Evolutionary conservation across 2,797 vertebrate species (phyloP), one percentile per base, ranked within the genome.

Genomic region (Rhabdomys pumilio): DNA sequence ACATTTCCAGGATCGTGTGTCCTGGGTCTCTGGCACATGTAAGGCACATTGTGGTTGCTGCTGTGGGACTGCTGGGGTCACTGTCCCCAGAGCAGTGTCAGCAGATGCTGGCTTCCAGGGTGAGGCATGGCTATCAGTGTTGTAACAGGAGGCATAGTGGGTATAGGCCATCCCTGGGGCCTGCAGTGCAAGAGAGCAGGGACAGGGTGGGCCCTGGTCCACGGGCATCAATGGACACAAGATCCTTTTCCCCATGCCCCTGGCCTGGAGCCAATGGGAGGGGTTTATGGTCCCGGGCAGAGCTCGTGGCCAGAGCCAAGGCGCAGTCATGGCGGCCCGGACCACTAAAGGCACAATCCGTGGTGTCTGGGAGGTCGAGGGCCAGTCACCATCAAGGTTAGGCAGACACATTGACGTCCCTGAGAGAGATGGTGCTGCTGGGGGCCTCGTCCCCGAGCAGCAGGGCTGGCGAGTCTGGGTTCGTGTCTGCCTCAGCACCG

Each of bases 401-500:
- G 22, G 99, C 99, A 0, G 99, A 99, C 96, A 99, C 99, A 4
- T 99, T 99, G 97, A 99, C 99, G 81, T 99, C 99, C 97, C 99
- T 99, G 98, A 99, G 98, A 96, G 99, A 99, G 94, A 99, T 98
- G 97, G 99, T 79, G 82, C 99, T 97, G 0, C 98, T 97, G 80
- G 98, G 98, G 94, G 98, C 98, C 97, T 99, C 98, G 34, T 99
- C 98, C 97, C 98, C 98, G 0, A 98, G 98, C 97, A 98, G 98
- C 97, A 98, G 96, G 4, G 98, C 97, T 34, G 98, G 96, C 19
- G 98, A 90, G 92, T 98, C 97, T 41, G 97, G 34, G 95, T 96
- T 93, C 44, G 95, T 97, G 65, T 81, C 96, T 0, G 75, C 80
- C 2, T 1, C 8, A 0, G 90, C 17, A 2, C 59, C 1, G 3